These are phyloP conservation scores for Perca fluviatilis DNA, from an alignment of 2,113 vertebrate genomes.

Conservation along the genomic window DNA sequence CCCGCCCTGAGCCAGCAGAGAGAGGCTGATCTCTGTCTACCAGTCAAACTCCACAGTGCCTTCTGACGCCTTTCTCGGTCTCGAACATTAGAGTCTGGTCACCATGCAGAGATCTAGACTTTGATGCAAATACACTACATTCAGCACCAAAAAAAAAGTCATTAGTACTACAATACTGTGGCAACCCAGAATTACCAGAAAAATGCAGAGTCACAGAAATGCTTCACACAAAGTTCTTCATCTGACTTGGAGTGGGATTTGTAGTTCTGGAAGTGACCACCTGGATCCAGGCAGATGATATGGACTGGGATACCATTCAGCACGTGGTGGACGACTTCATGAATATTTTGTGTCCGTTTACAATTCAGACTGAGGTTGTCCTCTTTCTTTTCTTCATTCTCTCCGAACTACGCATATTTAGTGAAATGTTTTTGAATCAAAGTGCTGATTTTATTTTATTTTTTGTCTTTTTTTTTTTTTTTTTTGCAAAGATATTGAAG, in stretches of 20 bases:
- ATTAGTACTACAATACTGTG: constrained; percentile 16
- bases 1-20: constrained; percentile 67
- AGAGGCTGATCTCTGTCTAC: constrained; percentile 49
- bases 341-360: constrained; percentile 43
- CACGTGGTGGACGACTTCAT: constrained; percentile 33
- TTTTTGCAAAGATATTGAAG: constrained; percentile 36
- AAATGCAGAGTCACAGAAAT: constrained; percentile 11
- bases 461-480: background rate
- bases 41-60: constrained; percentile 66
- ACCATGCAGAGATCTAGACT: constrained; percentile 17
- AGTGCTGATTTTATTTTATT: constrained; percentile 42
- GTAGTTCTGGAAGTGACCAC: constrained; percentile 5
- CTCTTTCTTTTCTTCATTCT: constrained; percentile 35
- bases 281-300: constrained; percentile 19
- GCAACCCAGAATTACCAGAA: constrained; percentile 27
- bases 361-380: constrained; percentile 42
- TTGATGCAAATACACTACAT: constrained; percentile 20
- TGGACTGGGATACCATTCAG: constrained; percentile 25
- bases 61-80: constrained; percentile 35
- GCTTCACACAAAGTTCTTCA: background rate
- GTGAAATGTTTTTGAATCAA: constrained; percentile 38
- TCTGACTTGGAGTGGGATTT: constrained; percentile 17
- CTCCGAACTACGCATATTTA: constrained; percentile 15
- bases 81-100: constrained; percentile 16
- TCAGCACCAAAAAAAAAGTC: constrained; percentile 24